Percentiles rank a stretch among this genome's conserved stretches.
These are phyloP conservation scores for Tetrax tetrax DNA, from an alignment of 2,113 vertebrate species.

Conservation along the genomic window DNA sequence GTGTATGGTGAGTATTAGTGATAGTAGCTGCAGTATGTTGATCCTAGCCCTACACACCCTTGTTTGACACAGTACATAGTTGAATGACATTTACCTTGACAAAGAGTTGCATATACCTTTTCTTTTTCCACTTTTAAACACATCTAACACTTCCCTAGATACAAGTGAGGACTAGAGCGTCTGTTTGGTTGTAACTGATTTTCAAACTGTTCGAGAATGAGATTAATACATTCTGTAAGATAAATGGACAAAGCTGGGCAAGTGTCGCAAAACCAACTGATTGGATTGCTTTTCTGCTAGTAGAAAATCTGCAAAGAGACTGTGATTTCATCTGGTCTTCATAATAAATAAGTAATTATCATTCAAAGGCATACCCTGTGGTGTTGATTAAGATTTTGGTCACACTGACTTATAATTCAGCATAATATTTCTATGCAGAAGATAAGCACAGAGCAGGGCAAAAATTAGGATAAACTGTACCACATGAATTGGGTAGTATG, in stretches of 20 bases:
- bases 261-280: neutral
- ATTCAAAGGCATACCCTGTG: neutral
- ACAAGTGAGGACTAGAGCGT: neutral
- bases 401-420: neutral
- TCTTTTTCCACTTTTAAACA: neutral
- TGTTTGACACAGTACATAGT: constrained; percentile 3
- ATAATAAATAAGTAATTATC: neutral
- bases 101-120: neutral
- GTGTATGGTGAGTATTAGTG: constrained; percentile 31
- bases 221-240: neutral
- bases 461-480: neutral
- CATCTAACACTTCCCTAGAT: neutral
- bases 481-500: neutral
- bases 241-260: neutral
- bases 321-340: neutral
- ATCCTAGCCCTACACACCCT: neutral
- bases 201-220: neutral
- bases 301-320: neutral
- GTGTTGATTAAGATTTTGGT: neutral
- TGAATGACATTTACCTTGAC: constrained; percentile 30
- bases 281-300: neutral
- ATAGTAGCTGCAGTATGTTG: constrained; percentile 24
- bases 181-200: neutral
- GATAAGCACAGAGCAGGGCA: neutral
- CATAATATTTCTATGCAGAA: neutral